Percentiles rank a stretch among this genome's conserved stretches.
phyloP scores from a whole-genome alignment of 2,888 invertebrate genomes.

The Cepaea hortensis region DNA sequence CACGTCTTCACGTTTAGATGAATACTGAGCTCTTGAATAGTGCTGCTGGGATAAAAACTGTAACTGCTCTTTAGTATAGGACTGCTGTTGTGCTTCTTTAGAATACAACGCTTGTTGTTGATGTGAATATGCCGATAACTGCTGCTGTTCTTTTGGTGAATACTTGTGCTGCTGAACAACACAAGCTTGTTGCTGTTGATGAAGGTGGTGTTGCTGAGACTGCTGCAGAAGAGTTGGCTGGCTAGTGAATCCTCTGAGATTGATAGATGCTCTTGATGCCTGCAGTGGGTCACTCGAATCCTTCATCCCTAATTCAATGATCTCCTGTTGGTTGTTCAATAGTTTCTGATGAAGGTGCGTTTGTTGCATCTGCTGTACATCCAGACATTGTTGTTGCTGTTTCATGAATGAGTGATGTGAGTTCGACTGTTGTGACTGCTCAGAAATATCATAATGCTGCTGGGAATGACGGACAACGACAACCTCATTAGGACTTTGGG shows the following conservation, averaged over 20 bases:
- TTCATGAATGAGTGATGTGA: conserved; percentile 33
- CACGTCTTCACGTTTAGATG: conserved; percentile 15
- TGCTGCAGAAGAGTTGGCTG: conserved; percentile 18
- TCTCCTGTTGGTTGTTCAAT: conserved; percentile 26
- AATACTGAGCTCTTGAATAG: conserved; percentile 18
- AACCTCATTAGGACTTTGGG: conserved; percentile 33
- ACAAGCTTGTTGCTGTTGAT: conserved; percentile 7
- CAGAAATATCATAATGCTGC: conserved; percentile 31
- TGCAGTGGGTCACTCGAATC: conserved; percentile 47
- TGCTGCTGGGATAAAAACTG: conserved; percentile 35
- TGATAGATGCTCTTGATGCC: conserved; percentile 13
- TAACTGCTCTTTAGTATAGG: conserved; percentile 29
- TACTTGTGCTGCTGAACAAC: conserved; percentile 25
- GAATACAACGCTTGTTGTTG: conserved; percentile 23
- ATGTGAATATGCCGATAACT: conserved; percentile 3
- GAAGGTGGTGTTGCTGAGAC: conserved; percentile 25
- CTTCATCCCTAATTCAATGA: conserved; percentile 44
- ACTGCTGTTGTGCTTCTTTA: conserved; percentile 31
- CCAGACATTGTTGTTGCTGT: conserved; percentile 36
- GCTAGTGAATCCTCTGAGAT: conserved; percentile 25
- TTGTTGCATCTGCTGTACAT: conserved; percentile 37
- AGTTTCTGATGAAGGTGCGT: conserved; percentile 30
- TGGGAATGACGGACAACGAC: conserved; percentile 43
- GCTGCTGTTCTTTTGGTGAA: conserved; percentile 16
- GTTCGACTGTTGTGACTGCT: conserved; percentile 19